Percentiles rank a stretch among this genome's conserved stretches.
Evolutionary conservation across 2,888 invertebrate species (phyloP).

Genomic region (Napeogenes inachia): DNA sequence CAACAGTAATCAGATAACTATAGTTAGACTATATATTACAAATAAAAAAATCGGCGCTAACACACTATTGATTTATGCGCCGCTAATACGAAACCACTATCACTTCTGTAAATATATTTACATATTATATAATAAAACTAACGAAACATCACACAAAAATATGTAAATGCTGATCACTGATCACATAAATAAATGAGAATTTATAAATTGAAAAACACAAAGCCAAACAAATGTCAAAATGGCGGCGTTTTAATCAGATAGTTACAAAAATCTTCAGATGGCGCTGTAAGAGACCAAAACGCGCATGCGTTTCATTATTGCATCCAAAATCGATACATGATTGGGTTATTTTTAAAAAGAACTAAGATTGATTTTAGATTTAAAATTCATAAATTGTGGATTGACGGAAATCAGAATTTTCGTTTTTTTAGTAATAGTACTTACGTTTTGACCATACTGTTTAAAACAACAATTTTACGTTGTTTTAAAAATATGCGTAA

Average conservation of each 20-base stretch:
- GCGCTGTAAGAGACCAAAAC: slow-evolving; percentile 41
- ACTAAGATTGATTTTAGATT: background rate
- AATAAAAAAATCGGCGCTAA: slow-evolving; percentile 71
- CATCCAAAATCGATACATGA: slow-evolving; percentile 46
- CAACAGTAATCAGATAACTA: slow-evolving; percentile 38
- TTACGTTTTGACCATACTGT: background rate
- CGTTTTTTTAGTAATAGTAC: background rate
- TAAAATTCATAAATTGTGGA: no score
- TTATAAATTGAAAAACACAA: slow-evolving; percentile 61
- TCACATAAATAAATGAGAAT: slow-evolving; percentile 56
- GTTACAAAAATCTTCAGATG: slow-evolving; percentile 49
- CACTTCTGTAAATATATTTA: slow-evolving; percentile 43
- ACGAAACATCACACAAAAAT: slow-evolving; percentile 42
- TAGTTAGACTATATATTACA: slow-evolving; percentile 47
- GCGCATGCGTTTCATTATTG: slow-evolving; percentile 67
- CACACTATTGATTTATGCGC: slow-evolving; percentile 67
- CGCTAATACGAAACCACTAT: slow-evolving; percentile 44
- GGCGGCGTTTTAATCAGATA: slow-evolving; percentile 64
- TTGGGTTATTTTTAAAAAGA: background rate
- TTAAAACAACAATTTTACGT: no score
- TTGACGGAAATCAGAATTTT: no score
- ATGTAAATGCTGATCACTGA: slow-evolving; percentile 40
- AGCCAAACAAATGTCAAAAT: slow-evolving; percentile 79
- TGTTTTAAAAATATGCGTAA: no score
- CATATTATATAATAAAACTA: slow-evolving; percentile 35